These are phyloP conservation scores for Nomada ruficornis DNA, from an alignment of 2,888 invertebrate species.

Conservation along the genomic window DNA sequence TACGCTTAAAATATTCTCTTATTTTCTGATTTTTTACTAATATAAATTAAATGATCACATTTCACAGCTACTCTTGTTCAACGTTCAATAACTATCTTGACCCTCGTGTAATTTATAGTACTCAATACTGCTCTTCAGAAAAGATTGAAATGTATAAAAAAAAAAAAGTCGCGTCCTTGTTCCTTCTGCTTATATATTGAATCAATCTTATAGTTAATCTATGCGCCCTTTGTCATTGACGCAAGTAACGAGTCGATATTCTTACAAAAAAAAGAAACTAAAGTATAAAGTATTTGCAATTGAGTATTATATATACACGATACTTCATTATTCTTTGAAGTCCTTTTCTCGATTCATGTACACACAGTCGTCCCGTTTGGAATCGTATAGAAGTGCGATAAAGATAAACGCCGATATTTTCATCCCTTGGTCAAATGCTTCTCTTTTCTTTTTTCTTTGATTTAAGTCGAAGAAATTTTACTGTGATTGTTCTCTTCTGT, in stretches of 20 bases:
- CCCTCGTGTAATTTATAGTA: constrained; percentile 19
- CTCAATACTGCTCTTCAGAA: constrained; percentile 31
- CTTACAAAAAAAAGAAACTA: constrained; percentile 32
- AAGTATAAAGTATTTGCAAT: constrained; percentile 50
- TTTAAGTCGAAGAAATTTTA: constrained; percentile 55
- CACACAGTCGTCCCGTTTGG: not conserved
- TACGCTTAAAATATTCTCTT: constrained; percentile 11
- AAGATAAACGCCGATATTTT: constrained; percentile 16
- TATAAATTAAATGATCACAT: constrained; percentile 41
- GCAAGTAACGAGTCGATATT: constrained; percentile 13
- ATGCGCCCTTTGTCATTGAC: not conserved
- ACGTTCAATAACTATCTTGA: constrained; percentile 3
- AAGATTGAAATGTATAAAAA: constrained; percentile 27
- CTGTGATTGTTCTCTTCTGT: constrained; percentile 51
- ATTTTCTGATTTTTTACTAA: not conserved
- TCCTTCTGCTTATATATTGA: not conserved
- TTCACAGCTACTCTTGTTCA: constrained; percentile 9
- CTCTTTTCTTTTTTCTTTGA: not conserved
- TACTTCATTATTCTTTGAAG: constrained; percentile 16
- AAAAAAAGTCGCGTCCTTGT: constrained; percentile 2
- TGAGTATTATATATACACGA: constrained; percentile 47
- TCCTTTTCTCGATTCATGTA: not conserved
- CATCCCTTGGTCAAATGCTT: constrained; percentile 8
- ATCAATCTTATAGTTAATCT: constrained; percentile 17
- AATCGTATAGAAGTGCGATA: constrained; percentile 20